These are phyloP conservation scores for Carlito syrichta DNA, from an alignment of 2,113 vertebrate genomes.

Conservation along the genomic window DNA sequence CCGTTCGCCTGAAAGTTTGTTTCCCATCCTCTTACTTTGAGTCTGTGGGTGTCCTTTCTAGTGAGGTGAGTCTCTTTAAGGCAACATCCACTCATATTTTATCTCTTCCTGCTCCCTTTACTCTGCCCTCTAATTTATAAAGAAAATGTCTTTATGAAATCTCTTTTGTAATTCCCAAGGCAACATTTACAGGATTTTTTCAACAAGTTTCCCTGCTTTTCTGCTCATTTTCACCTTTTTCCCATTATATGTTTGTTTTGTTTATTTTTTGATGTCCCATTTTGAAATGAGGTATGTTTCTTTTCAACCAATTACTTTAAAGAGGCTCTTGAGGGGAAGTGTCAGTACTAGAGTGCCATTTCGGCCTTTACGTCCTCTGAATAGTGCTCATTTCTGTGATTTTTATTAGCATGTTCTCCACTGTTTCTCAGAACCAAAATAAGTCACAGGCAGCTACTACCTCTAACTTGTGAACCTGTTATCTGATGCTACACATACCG, in stretches of 20 bases:
- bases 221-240: background rate
- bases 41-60: too few relatives aligned
- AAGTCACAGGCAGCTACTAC: background rate
- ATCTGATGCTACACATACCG: background rate
- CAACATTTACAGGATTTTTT: background rate
- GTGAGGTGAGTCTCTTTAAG: too few relatives aligned
- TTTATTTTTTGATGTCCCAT: background rate
- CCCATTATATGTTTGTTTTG: background rate
- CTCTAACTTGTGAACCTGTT: background rate
- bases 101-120: background rate
- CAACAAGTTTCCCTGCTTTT: background rate
- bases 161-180: background rate
- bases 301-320: background rate
- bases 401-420: background rate
- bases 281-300: background rate
- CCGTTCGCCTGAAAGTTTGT: too few relatives aligned
- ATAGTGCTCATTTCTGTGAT: background rate
- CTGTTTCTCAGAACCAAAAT: background rate
- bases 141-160: background rate
- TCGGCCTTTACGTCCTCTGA: background rate
- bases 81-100: background rate
- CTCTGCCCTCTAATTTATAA: background rate
- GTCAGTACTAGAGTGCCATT: background rate
- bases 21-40: too few relatives aligned
- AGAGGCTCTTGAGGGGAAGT: background rate